A percentile compares a stretch with the other conserved stretches of the same genome.
Evolutionary conservation across 2,888 invertebrate species (phyloP).

Genomic region (Microplitis deprimator): DNA sequence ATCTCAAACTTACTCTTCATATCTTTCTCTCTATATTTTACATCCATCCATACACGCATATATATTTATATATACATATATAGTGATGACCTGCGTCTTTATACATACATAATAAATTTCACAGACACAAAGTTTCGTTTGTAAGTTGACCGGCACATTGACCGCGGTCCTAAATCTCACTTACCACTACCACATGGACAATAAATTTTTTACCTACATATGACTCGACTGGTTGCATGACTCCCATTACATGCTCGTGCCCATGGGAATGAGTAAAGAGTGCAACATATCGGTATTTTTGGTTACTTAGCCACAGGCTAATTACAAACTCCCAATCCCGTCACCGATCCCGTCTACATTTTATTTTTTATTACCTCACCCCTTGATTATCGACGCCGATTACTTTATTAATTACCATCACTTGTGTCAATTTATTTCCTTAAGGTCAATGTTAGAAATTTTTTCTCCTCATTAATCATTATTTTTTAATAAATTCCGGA

Average conservation of each 20-base stretch:
- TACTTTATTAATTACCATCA: too few relatives aligned
- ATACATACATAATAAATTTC: too few relatives aligned
- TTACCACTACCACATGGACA: not conserved
- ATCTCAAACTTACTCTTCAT: constrained; percentile 18
- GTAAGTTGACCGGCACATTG: constrained; percentile 25
- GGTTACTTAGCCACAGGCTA: not conserved
- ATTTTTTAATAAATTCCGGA: too few relatives aligned
- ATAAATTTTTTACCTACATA: not conserved
- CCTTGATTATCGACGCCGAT: not conserved
- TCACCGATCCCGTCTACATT: not conserved
- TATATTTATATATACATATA: not conserved
- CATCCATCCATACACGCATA: not conserved
- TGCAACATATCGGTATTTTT: constrained; percentile 14
- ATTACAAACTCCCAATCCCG: not conserved
- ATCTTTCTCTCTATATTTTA: constrained; percentile 19
- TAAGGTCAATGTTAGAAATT: too few relatives aligned
- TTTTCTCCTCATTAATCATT: too few relatives aligned
- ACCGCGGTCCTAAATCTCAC: constrained; percentile 34
- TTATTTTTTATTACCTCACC: not conserved
- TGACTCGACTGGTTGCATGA: not conserved
- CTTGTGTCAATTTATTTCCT: too few relatives aligned
- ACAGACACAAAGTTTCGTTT: constrained; percentile 10
- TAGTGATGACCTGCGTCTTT: not conserved
- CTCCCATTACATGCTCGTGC: not conserved
- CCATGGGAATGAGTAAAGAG: constrained; percentile 10